Conservation (phyloP, 1,140 invertebrate genomes). For the Batillaria attramentaria region DNA sequence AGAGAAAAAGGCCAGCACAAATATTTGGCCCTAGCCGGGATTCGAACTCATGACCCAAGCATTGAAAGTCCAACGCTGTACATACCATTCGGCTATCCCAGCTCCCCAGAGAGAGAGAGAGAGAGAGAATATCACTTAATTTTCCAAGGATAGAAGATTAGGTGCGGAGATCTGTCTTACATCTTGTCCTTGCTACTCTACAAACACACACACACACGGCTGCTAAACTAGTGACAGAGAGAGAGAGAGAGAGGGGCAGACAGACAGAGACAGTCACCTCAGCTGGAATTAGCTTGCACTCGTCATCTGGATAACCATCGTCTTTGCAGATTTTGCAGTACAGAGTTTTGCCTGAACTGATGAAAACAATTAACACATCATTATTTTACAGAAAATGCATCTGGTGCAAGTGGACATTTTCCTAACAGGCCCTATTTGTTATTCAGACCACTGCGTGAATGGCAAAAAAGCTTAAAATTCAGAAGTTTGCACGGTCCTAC, state of each 20-base stretch:
- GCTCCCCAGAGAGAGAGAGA: no score
- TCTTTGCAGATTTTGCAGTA: constrained; percentile 1
- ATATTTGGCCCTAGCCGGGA: no score
- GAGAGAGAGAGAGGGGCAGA: neutral
- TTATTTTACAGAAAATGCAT: neutral
- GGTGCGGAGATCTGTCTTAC: neutral
- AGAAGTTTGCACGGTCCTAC: no score
- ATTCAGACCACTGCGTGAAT: neutral
- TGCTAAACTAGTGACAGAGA: no score
- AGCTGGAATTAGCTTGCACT: neutral
- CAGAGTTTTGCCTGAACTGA: neutral
- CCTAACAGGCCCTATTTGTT: neutral
- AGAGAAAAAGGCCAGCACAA: no score
- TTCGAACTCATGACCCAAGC: no score
- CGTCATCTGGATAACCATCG: neutral
- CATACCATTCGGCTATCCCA: no score
- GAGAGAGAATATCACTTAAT: no score
- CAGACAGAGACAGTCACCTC: neutral
- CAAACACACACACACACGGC: neutral
- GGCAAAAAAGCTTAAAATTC: neutral
- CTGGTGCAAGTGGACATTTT: neutral
- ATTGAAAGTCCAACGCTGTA: no score
- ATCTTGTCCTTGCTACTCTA: neutral
- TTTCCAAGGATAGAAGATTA: no score
- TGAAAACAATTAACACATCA: neutral